Conservation (phyloP, 2,113 vertebrate species). For the Rallus limicola region DNA sequence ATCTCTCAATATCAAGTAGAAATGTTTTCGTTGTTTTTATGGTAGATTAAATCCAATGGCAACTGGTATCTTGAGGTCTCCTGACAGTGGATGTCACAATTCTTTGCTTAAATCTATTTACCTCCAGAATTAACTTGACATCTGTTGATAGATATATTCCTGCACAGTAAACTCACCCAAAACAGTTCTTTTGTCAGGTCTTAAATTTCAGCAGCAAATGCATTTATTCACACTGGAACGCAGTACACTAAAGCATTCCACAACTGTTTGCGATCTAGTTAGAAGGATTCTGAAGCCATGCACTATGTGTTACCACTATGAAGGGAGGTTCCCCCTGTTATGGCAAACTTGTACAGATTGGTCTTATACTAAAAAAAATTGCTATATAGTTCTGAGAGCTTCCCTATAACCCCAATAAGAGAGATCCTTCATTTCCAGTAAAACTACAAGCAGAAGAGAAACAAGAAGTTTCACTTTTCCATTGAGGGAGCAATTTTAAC, state of each 20-base stretch:
- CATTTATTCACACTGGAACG: not conserved
- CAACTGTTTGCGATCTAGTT: not conserved
- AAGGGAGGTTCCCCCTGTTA: not conserved
- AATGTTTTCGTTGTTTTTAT: constrained; percentile 59
- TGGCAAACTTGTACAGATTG: not conserved
- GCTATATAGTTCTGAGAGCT: not conserved
- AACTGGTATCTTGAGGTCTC: constrained; percentile 32
- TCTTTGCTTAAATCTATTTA: constrained; percentile 45
- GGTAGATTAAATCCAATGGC: constrained; percentile 54
- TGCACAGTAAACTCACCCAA: not conserved
- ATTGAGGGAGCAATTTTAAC: not conserved
- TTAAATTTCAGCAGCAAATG: not conserved
- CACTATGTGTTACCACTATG: not conserved
- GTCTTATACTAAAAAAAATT: not conserved
- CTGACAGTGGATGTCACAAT: constrained; percentile 54
- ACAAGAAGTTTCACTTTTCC: not conserved
- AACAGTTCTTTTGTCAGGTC: constrained; percentile 2
- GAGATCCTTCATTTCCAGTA: not conserved
- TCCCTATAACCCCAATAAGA: not conserved
- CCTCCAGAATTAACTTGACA: constrained; percentile 59
- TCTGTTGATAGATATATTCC: constrained; percentile 52
- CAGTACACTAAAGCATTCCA: not conserved
- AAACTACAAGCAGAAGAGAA: not conserved
- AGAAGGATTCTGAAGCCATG: not conserved
- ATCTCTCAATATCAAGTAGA: constrained; percentile 52